Evolutionary conservation across 2,888 invertebrate species (phyloP), one percentile per base, ranked within the genome.

Genomic region (Spodoptera picta): DNA sequence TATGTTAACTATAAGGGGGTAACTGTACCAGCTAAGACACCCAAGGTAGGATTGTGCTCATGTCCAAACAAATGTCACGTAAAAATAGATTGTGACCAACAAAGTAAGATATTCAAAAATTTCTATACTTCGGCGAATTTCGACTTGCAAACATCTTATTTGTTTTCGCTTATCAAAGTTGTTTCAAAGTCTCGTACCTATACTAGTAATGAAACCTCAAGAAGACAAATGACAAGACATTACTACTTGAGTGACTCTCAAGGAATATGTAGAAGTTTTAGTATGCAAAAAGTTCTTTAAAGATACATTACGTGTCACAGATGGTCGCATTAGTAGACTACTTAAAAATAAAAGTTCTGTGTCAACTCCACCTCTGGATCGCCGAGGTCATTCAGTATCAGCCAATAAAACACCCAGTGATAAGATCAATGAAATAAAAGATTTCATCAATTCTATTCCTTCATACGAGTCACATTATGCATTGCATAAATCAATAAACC

Each of bases 131-230:
- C 59, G 27, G 54, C 54, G 3, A 57, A 54, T 59, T 64, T 60
- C 19, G 50, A 65, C 59, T 59, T 65, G 55, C 65, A 65, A 59
- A 65, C 55, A 60, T 65, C 64, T 0, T 60, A 65, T 55, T 60
- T 65, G 60, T 60, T 65, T 65, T 65, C 65, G 5, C 51, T n/a
- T 50, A 65, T 60, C 4, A 60, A 60, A 60, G 65, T 65, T n/a
- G n/a, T n/a, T n/a, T n/a, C n/a, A n/a, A n/a, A n/a, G n/a, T n/a
- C n/a, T n/a, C 58, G 65, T 48, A 63, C 12, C 48, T 57, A 63
- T 44, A 63, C 63, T 23, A 36, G 19, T 36, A 57, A 63, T 53
- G 63, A 43, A 63, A 63, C n/a, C 52, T 63, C 63, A 52, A 63
- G 63, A 5, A 63, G 63, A 36, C 51, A 63, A 52, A 57, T 43